phyloP scores from a whole-genome alignment of 1,140 invertebrate genomes.

The Formica exsecta region DNA sequence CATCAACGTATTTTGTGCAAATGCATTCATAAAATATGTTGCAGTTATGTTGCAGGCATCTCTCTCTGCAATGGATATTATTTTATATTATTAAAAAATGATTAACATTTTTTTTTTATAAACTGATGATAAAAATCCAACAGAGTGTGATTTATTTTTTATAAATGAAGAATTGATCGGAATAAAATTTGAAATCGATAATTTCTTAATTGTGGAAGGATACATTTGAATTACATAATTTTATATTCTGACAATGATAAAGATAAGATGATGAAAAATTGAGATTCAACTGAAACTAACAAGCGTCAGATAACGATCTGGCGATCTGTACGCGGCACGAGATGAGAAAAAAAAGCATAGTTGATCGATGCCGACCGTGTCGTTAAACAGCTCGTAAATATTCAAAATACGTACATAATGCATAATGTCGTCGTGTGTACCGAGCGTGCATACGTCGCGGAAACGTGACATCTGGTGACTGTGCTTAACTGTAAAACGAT shows the following conservation, averaged over 20 bases:
- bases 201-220: not conserved
- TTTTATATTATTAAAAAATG: not conserved
- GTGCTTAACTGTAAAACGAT: conserved; percentile 67
- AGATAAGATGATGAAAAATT: conserved; percentile 18
- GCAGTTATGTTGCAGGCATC: not conserved
- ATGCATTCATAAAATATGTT: conserved; percentile 2
- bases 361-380: conserved; percentile 59
- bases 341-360: conserved; percentile 58
- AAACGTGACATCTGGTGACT: conserved; percentile 70
- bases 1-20: not conserved
- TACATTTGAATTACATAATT: not conserved
- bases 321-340: conserved; percentile 15
- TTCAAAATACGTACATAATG: conserved; percentile 61
- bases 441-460: conserved; percentile 54
- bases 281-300: conserved; percentile 11
- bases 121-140: not conserved
- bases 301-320: conserved; percentile 41
- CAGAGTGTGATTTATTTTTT: too few species aligned
- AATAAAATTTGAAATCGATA: not conserved
- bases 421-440: conserved; percentile 48
- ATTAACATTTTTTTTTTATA: not conserved
- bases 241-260: conserved; percentile 4
- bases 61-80: not conserved
- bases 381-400: conserved; percentile 62
- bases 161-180: not conserved